Base-by-base conservation (phyloP, 2,113 vertebrate genomes). In the Vulpes vulpes region DNA sequence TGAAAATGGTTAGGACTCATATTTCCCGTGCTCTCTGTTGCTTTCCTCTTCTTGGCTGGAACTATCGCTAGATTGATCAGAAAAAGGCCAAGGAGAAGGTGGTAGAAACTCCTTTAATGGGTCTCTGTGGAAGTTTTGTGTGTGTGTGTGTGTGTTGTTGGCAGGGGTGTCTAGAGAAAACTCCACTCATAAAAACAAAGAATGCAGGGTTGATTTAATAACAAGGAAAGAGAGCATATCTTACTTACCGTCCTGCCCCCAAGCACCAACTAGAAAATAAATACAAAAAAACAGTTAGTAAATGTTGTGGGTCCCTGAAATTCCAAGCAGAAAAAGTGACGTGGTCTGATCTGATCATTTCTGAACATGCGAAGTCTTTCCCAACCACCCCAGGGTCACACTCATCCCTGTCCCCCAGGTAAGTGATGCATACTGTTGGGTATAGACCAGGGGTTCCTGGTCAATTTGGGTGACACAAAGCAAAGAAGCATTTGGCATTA, bases 191-290 rank as follows among this genome's bases (percentile, higher is more conserved):
- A 53, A 83, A 86, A 20, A 57, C 2, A 60, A 83, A 86, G 27
- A 80, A 60, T 49, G 30, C 5, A 9, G 51, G 62, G 64, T 25
- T 35, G 30, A 76, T 81, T 93, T 92, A 12, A 76, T 71, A 79
- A 91, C 32, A 71, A 97, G 85, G 64, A 86, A 93, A 94, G 81
- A 86, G 93, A 91, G 32, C 7, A 12, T 55, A 67, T 59, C 97
- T 98, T 19, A 98, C 98, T 98, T 19, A 98, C 98, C 98, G 0
- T 91, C 38, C 43, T 97, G 76, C 2, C 89, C 97, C 92, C 81
- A 96, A 49, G 57, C 59, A 5, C 94, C 96, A 96, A 64, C 98
- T 98, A 51, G 92, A 95, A 97, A 92, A 96, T 38, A 97, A 97
- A 87, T 3, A 69, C 53, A 1, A 95, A 96, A 8, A 91, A 74